Base-by-base conservation (phyloP, 2,797 vertebrate genomes). In the Cyclura pinguis region DNA sequence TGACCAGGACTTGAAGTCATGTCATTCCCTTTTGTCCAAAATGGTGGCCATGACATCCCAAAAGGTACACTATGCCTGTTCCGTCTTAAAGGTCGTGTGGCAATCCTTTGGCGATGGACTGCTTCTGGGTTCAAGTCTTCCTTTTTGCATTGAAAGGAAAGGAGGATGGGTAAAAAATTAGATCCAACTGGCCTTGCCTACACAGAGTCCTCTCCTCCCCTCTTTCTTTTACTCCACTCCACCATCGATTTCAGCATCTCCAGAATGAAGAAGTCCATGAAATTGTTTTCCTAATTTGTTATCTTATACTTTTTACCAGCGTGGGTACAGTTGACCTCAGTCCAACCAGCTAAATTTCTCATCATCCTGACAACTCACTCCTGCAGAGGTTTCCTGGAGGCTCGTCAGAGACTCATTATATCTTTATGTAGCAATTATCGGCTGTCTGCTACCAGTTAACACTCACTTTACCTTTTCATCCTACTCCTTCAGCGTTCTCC, bases 351-450 rank as follows among this genome's bases (percentile, higher is more conserved):
- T 72, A 57, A 88, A 88, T 82, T 72, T 73, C 67, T 73, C 80
- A 22, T 67, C 29, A 50, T 62, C 20, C n/a, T 62, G 74, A 84
- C 42, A 83, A 84, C 29, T 77, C 59, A 32, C 16, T 89, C 64
- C 59, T 29, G 62, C 74, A 52, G 1, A 85, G 69, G 62, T 62
- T 72, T 85, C 88, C 50, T 32, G 47, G 64, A 32, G 64, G n/a
- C 78, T 69, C 82, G 80, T 22, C 18, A 2, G 83, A 89, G 82
- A 80, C 42, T 29, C 73, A 55, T 89, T 89, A 85, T 38, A 38
- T 38, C 74, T 85, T 80, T 80, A 80, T 89, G 62, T 9, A 29
- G 35, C 84, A 84, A 80, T 89, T 85, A 89, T 80, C 62, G 24
- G 10, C 52, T 69, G 74, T 35, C 62, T 85, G 24, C 6, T 55